Evolutionary conservation across 2,113 vertebrate genomes (phyloP), one percentile per base, ranked within the genome.

Genomic region (Hyperoodon ampullatus): DNA sequence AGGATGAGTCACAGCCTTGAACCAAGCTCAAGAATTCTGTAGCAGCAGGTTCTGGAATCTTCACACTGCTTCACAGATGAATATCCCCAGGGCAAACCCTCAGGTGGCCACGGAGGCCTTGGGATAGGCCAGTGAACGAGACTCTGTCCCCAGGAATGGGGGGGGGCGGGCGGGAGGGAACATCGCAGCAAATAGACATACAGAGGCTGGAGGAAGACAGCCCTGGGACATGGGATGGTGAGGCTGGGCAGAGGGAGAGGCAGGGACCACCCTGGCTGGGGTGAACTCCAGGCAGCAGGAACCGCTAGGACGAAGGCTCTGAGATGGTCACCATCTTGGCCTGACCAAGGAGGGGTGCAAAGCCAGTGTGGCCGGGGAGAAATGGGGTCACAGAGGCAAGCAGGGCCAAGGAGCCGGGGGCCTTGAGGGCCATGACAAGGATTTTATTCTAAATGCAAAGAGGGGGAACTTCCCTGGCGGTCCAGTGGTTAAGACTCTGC

Each of bases 21-120:
- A 39, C 70, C 24, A 3, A 50, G 61, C 21, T 70, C 83, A 33
- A 12, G 86, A 72, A n/a, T 30, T 35, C 16, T 24, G 23, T 3
- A 30, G 60, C 39, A 14, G 24, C 33, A 23, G 33, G 26, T 11
- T 39, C 30, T 5, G 39, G 39, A 53, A 8, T 14, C 35, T n/a
- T 39, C 50, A 4, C 33, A 2, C 0, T 0, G 44, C 83, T n/a
- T n/a, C 15, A 8, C 4, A 0, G 19, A 3, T 14, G n/a, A 4
- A 39, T 53, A 42, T 1, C 28, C 13, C 47, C 33, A 26, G 42
- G n/a, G 60, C 28, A 42, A 53, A 63, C 44, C 47, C 42, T 23
- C 2, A 0, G 5, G 30, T 50, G 30, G 65, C 63, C 66, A 39
- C 1, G 0, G 68, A 63, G 44, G 16, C n/a, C 83, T 39, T 4